Conservation (phyloP, 2,888 invertebrate genomes). For the Proisotoma minuta region DNA sequence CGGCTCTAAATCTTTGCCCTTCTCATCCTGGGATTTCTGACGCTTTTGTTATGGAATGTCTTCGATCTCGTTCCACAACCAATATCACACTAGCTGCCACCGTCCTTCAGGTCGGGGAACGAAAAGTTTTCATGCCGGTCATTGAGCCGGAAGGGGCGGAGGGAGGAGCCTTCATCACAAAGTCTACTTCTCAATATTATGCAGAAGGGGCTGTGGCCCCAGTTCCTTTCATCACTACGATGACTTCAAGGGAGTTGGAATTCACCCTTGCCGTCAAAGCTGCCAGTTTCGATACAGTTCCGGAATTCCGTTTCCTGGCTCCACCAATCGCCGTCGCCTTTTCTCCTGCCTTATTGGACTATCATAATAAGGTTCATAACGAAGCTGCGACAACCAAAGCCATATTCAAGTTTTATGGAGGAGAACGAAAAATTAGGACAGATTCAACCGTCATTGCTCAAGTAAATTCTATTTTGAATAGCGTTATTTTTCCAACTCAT, state of each 20-base stretch:
- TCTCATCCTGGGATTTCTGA: slow-evolving; percentile 26
- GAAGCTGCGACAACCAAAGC: slow-evolving; percentile 23
- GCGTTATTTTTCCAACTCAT: background rate
- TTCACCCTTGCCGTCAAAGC: no score
- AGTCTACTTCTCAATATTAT: slow-evolving; percentile 25
- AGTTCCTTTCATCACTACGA: slow-evolving; percentile 29
- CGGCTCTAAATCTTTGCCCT: slow-evolving; percentile 21
- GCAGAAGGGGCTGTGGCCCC: slow-evolving; percentile 21
- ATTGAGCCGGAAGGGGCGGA: slow-evolving; percentile 30
- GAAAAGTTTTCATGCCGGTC: slow-evolving; percentile 30
- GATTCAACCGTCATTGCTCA: slow-evolving; percentile 26
- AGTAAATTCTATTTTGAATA: slow-evolving; percentile 8
- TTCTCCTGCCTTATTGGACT: slow-evolving; percentile 27
- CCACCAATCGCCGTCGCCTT: slow-evolving; percentile 21
- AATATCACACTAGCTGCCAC: slow-evolving; percentile 22
- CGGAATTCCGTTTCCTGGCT: slow-evolving; percentile 22
- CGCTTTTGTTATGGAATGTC: slow-evolving; percentile 30
- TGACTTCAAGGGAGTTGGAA: slow-evolving; percentile 32
- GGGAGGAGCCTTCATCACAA: slow-evolving; percentile 27
- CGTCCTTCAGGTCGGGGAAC: slow-evolving; percentile 28
- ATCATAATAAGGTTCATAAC: slow-evolving; percentile 28
- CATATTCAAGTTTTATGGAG: slow-evolving; percentile 27
- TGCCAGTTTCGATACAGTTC: no score
- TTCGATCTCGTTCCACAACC: slow-evolving; percentile 12
- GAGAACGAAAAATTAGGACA: slow-evolving; percentile 21